Conservation (phyloP, 2,113 vertebrate genomes). For the Trachemys scripta region DNA sequence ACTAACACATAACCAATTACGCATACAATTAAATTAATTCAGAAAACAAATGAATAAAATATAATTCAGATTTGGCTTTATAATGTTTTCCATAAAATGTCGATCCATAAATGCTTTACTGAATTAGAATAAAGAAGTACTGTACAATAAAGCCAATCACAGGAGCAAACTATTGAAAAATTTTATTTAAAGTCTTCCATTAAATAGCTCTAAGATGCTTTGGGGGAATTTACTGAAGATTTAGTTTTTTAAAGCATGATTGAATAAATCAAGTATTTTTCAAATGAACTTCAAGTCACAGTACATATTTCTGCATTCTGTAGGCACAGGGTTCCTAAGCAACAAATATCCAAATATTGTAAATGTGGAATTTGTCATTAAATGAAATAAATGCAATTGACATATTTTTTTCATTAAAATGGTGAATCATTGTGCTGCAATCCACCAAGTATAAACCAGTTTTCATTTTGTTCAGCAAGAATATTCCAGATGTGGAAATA, state of each 20-base stretch:
- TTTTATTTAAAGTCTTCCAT: not conserved
- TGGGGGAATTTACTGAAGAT: not conserved
- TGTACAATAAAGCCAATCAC: not conserved
- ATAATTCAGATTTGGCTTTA: not conserved
- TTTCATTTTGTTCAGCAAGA: not conserved
- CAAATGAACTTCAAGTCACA: not conserved
- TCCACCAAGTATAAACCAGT: not conserved
- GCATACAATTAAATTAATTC: constrained; percentile 39
- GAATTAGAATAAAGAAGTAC: not conserved
- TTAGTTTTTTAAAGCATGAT: constrained; percentile 27
- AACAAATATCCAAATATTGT: not conserved
- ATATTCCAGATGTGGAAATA: not conserved
- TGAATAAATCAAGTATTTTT: not conserved
- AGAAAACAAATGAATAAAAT: constrained; percentile 25
- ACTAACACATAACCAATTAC: not conserved
- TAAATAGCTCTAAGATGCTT: constrained; percentile 10
- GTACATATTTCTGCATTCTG: not conserved
- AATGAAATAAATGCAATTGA: not conserved
- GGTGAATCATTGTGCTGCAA: not conserved
- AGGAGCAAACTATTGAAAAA: not conserved
- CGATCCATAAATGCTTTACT: not conserved
- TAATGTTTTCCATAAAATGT: not conserved
- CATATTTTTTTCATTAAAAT: not conserved
- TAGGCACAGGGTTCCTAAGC: not conserved
- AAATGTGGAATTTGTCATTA: not conserved